phyloP scores from a whole-genome alignment of 30 jellyfish, hydroid and myxozoan species.

The Nemopilema nomurai region DNA sequence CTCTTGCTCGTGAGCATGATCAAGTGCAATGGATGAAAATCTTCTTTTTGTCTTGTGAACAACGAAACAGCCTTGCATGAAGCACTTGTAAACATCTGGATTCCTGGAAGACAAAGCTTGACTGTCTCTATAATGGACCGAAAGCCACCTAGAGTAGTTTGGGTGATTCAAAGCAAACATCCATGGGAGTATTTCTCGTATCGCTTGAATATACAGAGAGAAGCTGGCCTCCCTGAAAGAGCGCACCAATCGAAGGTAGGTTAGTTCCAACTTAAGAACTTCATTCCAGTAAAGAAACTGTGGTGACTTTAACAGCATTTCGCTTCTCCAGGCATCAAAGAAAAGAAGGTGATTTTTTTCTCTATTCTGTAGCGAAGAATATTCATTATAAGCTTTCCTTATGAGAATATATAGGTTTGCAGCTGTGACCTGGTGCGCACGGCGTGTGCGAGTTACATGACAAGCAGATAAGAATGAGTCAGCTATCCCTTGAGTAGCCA shows the following conservation, averaged over 20 bases:
- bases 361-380: background rate
- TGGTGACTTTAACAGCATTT: background rate
- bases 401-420: constrained; percentile 13
- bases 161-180: constrained; percentile 42
- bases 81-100: constrained; percentile 23
- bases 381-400: constrained; percentile 3
- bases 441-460: constrained; percentile 32
- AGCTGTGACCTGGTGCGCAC: constrained; percentile 46
- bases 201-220: background rate
- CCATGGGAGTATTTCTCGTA: constrained; percentile 10
- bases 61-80: constrained; percentile 23
- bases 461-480: constrained; percentile 30
- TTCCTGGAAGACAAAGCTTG: background rate
- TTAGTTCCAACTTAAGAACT: background rate
- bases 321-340: background rate
- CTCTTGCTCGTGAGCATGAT: constrained; percentile 57
- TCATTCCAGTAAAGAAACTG: background rate
- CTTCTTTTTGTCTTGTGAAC: background rate
- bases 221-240: background rate
- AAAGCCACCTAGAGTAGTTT: constrained; percentile 37
- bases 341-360: background rate
- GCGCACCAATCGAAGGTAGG: background rate
- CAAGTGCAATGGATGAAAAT: constrained; percentile 29
- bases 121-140: constrained; percentile 39
- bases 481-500: constrained; percentile 34